Evolutionary conservation across 2,888 invertebrate genomes (phyloP), one percentile per base, ranked within the genome.

Genomic region (Leucania comma): DNA sequence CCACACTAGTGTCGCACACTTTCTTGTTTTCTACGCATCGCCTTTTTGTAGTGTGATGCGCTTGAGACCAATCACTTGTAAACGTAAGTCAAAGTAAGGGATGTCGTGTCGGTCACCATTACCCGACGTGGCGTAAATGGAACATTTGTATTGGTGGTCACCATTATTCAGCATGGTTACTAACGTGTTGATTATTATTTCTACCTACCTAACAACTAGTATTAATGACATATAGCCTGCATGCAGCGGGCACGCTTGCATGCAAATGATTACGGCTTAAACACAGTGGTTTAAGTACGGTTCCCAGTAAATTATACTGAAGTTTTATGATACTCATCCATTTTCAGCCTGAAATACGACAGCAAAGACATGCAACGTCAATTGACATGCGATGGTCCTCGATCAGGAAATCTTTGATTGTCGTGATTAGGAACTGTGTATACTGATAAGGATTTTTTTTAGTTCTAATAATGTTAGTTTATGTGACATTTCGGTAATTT

Each of bases 321-420:
- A 67, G 29, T 61, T 80, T 57, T 68, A 71, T 66, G 68, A 71
- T 22, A 60, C n/a, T 32, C 53, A 67, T 70, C 32, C 46, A 58
- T 81, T 75, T 75, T 64, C 32, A 66, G 42, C n/a, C 56, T 56
- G 61, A 64, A 76, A 61, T 70, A 51, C 26, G 57, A 62, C 64
- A 69, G 20, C 26, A 70, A 67, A 29, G 26, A 29, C 73, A 79
- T 71, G 58, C 61, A 68, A 67, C 32, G 35, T 24, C 32, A 58
- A 53, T 42, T 50, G 64, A 61, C 65, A 76, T 62, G 54, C 61
- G 51, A 73, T 20, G 51, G 14, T 8, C 1, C 5, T 57, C 38
- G 22, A 48, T 53, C 32, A n/a, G 42, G 53, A 64, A 46, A 59
- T 65, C 54, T 68, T 12, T n/a, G 50, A 62, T 60, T 2, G n/a